These are phyloP conservation scores for Halocynthia aurantium DNA, from an alignment of 23 tunicate species.

Conservation along the genomic window DNA sequence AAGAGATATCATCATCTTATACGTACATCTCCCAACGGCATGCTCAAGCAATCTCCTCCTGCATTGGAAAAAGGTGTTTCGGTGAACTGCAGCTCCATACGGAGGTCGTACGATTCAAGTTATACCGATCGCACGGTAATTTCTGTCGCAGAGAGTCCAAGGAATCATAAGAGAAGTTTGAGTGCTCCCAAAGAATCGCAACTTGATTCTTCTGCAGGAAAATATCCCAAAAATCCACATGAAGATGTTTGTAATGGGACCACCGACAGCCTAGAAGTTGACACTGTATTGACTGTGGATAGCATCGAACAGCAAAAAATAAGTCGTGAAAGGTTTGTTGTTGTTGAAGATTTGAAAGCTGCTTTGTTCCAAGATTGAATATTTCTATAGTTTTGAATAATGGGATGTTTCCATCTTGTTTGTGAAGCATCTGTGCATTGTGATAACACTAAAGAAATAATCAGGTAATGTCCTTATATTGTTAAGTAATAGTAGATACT, in stretches of 20 bases:
- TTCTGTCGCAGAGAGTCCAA: background rate
- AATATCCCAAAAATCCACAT: too few species aligned
- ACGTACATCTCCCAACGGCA: background rate
- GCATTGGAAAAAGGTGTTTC: background rate
- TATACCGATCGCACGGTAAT: background rate
- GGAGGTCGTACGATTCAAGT: background rate
- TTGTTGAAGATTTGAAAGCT: constrained; percentile 25
- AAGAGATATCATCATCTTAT: constrained; percentile 11
- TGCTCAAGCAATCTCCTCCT: background rate
- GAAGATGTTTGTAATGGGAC: background rate
- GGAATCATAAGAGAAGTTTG: constrained; percentile 5
- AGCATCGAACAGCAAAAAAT: background rate
- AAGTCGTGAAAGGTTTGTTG: background rate
- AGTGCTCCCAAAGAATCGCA: constrained; percentile 17
- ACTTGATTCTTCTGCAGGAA: background rate
- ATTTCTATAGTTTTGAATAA: background rate
- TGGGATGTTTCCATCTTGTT: too few species aligned
- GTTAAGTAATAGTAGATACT: too few species aligned
- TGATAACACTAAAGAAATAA: too few species aligned
- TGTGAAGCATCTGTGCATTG: too few species aligned
- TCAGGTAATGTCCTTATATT: too few species aligned
- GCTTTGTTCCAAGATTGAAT: constrained; percentile 24
- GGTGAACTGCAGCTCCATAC: constrained; percentile 1
- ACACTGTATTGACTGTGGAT: constrained; percentile 1
- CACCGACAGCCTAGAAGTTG: background rate